Evolutionary conservation across 53 echinoderm and acorn worm genomes (phyloP).

Genomic region (Temnopleurus reevesii): DNA sequence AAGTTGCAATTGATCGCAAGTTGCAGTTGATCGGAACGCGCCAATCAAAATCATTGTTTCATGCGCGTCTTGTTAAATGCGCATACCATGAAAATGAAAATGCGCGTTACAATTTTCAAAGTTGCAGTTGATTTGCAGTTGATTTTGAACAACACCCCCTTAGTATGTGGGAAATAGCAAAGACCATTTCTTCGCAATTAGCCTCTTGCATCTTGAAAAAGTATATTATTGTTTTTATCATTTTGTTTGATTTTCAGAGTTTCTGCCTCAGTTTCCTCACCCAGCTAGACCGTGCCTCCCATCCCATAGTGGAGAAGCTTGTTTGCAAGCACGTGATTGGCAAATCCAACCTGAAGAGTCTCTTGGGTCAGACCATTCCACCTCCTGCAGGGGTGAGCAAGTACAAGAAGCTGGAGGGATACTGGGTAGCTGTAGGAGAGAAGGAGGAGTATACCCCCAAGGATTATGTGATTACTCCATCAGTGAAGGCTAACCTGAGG

Average conservation of each 20-base stretch:
- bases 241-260: slow-evolving; percentile 61
- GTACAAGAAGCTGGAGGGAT: slow-evolving; percentile 89
- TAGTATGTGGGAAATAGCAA: too few relatives aligned
- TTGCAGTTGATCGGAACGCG: too few relatives aligned
- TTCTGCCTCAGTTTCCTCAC: slow-evolving; percentile 97
- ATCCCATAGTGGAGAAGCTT: slow-evolving; percentile 91
- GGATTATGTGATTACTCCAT: slow-evolving; percentile 89
- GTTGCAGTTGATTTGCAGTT: too few relatives aligned
- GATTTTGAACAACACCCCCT: too few relatives aligned
- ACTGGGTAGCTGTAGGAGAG: slow-evolving; percentile 87
- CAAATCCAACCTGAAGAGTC: slow-evolving; percentile 71
- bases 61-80: too few relatives aligned
- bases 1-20: too few relatives aligned
- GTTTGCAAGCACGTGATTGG: slow-evolving; percentile 85
- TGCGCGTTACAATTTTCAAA: too few relatives aligned
- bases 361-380: slow-evolving; percentile 89
- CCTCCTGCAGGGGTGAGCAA: slow-evolving; percentile 70
- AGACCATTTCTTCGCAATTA: too few relatives aligned
- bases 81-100: too few relatives aligned
- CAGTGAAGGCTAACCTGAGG: slow-evolving; percentile 85
- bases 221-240: neutral
- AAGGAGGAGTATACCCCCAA: slow-evolving; percentile 66
- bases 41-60: too few relatives aligned
- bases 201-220: neutral
- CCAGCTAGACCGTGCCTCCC: slow-evolving; percentile 92